Evolutionary conservation across 2,888 invertebrate genomes (phyloP).

Genomic region (Platycnemis pennipes): DNA sequence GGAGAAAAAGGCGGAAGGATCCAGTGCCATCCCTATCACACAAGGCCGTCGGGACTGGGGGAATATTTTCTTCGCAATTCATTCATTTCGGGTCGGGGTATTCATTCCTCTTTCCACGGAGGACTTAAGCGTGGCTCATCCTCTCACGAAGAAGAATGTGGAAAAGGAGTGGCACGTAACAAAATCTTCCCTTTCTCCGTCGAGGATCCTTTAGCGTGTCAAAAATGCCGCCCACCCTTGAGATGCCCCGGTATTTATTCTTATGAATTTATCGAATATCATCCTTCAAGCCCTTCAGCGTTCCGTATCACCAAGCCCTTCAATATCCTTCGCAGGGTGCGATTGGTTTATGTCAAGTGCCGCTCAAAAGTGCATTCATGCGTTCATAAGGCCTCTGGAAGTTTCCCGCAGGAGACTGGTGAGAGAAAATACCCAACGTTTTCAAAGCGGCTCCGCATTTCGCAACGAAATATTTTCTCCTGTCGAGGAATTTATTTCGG

Average conservation of each 20-base stretch:
- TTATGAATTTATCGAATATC: constrained; percentile 7
- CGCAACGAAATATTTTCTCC: not conserved
- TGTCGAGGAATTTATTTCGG: not conserved
- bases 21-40: not conserved
- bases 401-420: not conserved
- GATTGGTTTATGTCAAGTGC: constrained; percentile 17
- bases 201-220: not conserved
- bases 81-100: not conserved
- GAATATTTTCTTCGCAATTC: not conserved
- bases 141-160: not conserved
- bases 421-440: not conserved
- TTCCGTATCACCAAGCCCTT: not conserved
- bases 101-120: not conserved
- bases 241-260: not conserved
- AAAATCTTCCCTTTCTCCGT: not conserved
- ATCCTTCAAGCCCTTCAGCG: not conserved
- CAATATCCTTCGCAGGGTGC: not conserved
- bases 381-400: not conserved
- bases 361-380: constrained; percentile 11
- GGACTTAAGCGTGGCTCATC: constrained; percentile 10
- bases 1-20: not conserved
- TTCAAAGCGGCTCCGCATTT: not conserved
- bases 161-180: not conserved
- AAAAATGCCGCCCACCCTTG: not conserved
- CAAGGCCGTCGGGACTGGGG: not conserved